These are phyloP conservation scores for Brevimyrus niger DNA, from an alignment of 2,113 vertebrate genomes.

Conservation along the genomic window DNA sequence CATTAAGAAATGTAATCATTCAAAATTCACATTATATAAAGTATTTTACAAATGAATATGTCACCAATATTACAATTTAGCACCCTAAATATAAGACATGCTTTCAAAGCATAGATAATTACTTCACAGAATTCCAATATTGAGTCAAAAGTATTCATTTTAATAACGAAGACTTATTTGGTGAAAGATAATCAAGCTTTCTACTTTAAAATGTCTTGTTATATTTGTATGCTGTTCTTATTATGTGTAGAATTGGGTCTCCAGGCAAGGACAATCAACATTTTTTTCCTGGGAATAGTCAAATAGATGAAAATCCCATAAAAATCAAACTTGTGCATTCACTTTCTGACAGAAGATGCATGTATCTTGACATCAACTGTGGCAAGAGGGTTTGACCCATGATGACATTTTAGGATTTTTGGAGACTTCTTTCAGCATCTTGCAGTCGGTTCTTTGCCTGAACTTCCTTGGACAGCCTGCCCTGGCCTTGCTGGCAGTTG, in stretches of 20 bases:
- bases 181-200: neutral
- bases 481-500: no score
- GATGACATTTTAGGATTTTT: no score
- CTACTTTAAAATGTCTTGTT: neutral
- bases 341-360: no score
- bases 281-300: neutral
- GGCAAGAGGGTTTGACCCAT: no score
- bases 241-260: neutral
- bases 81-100: neutral
- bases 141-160: neutral
- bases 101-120: neutral
- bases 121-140: neutral
- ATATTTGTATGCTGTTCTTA: neutral
- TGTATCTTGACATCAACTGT: no score
- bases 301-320: no score
- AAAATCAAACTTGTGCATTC: no score
- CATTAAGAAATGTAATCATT: neutral
- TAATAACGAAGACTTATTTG: neutral
- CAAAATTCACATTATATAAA: neutral
- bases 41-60: neutral
- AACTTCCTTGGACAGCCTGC: no score
- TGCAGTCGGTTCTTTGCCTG: no score
- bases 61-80: neutral
- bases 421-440: no score
- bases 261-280: neutral